Percentiles rank a stretch among this genome's conserved stretches.
Conservation (phyloP, 2,888 invertebrate species). For the Lasioglossum leucozonium region DNA sequence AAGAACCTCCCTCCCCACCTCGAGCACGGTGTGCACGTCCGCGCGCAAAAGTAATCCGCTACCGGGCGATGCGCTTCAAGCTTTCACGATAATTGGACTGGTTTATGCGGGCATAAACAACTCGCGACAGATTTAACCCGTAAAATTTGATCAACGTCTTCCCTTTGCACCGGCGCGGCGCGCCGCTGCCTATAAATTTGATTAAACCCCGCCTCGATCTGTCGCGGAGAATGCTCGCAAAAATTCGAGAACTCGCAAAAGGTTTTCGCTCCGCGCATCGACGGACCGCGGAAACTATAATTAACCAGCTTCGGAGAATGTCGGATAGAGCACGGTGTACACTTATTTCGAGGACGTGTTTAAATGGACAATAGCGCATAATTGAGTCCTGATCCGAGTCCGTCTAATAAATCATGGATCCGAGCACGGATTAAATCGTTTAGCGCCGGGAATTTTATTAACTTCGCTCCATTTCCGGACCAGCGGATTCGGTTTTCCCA, state of each 20-base stretch:
- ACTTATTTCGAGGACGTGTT: neutral
- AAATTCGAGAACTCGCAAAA: no score
- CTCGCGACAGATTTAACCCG: constrained; percentile 56
- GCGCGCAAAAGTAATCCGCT: constrained; percentile 55
- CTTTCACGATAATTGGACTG: constrained; percentile 65
- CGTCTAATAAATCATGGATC: constrained; percentile 1
- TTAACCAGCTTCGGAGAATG: neutral
- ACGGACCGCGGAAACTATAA: neutral
- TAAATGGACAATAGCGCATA: neutral
- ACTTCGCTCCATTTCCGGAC: neutral
- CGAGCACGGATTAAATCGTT: neutral
- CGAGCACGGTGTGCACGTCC: constrained; percentile 25
- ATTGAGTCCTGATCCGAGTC: neutral
- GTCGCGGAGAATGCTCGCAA: neutral
- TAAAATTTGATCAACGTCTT: constrained; percentile 57
- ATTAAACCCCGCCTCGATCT: constrained; percentile 35
- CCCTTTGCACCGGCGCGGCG: constrained; percentile 23
- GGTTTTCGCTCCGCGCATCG: neutral
- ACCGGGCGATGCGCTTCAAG: constrained; percentile 36
- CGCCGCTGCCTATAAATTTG: constrained; percentile 39
- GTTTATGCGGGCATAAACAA: constrained; percentile 60
- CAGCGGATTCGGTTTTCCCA: neutral
- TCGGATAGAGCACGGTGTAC: neutral
- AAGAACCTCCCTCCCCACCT: constrained; percentile 17
- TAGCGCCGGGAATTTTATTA: constrained; percentile 5